Evolutionary conservation across 2,888 invertebrate genomes (phyloP).

Genomic region (Norana najaformis): DNA sequence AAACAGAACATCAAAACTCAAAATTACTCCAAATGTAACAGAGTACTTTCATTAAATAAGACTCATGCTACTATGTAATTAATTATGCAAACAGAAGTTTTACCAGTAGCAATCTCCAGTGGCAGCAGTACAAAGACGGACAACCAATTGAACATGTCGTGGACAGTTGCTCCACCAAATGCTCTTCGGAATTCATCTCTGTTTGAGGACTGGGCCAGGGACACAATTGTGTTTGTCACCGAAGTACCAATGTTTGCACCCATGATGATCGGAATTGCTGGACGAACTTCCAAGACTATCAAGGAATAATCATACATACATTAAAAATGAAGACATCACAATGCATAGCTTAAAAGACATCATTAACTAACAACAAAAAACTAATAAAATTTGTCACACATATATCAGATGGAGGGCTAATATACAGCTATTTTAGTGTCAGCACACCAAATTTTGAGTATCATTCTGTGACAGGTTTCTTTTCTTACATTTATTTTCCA

Average conservation of each 20-base stretch:
- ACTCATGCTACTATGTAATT: neutral
- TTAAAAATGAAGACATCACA: neutral
- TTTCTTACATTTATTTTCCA: no score
- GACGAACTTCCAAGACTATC: slow-evolving; percentile 59
- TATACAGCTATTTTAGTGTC: no score
- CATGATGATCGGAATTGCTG: slow-evolving; percentile 67
- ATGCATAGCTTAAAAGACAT: neutral
- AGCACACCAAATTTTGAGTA: no score
- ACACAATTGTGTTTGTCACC: slow-evolving; percentile 67
- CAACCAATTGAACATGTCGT: slow-evolving; percentile 69
- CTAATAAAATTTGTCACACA: no score
- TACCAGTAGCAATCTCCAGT: slow-evolving; percentile 64
- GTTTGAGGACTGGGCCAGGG: slow-evolving; percentile 60
- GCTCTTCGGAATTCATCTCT: slow-evolving; percentile 64
- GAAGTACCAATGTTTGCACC: slow-evolving; percentile 68
- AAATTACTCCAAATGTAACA: neutral
- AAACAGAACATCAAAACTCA: neutral
- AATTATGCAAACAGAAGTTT: neutral
- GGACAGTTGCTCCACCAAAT: slow-evolving; percentile 67
- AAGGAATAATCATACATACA: neutral
- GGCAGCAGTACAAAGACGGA: slow-evolving; percentile 65
- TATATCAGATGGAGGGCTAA: no score
- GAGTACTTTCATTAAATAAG: no score
- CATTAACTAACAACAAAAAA: no score
- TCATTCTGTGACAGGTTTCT: no score